A percentile compares a stretch with the other conserved stretches of the same genome.
Conservation (phyloP, 2,113 vertebrate genomes). For the Eubucco bourcierii region DNA sequence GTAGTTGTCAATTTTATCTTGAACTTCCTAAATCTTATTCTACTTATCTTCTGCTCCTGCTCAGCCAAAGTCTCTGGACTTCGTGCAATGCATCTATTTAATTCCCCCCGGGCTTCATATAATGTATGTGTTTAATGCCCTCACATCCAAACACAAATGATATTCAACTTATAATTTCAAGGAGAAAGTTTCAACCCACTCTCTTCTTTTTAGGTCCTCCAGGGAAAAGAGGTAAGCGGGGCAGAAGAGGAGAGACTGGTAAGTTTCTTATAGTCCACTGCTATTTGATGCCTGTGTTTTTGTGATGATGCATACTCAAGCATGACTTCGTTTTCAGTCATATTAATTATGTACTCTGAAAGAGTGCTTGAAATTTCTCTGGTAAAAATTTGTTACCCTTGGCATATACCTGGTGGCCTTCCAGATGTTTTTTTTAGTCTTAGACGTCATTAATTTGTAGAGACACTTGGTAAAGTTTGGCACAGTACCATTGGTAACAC, state of each 20-base stretch:
- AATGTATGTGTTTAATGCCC: not conserved
- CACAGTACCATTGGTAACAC: not conserved
- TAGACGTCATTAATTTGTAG: not conserved
- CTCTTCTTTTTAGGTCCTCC: conserved; percentile 87
- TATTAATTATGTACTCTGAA: not conserved
- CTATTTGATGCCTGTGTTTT: not conserved
- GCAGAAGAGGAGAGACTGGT: conserved; percentile 95
- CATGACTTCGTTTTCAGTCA: not conserved
- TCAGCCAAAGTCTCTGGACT: not conserved
- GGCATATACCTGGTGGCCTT: not conserved
- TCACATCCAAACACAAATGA: not conserved
- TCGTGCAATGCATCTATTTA: not conserved
- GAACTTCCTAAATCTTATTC: not conserved
- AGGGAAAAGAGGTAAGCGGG: conserved; percentile 95
- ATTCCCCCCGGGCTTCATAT: not conserved
- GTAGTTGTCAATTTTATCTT: not conserved
- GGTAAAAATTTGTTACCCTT: not conserved
- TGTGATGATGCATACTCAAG: not conserved
- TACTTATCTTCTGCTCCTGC: not conserved
- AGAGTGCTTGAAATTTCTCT: not conserved
- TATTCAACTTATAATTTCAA: not conserved
- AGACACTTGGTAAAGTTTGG: not conserved
- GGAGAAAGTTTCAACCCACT: not conserved
- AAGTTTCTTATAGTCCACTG: conserved; percentile 60
- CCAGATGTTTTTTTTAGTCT: not conserved